phyloP scores from a whole-genome alignment of 2,113 vertebrate genomes.

The Lepisosteus osseus region DNA sequence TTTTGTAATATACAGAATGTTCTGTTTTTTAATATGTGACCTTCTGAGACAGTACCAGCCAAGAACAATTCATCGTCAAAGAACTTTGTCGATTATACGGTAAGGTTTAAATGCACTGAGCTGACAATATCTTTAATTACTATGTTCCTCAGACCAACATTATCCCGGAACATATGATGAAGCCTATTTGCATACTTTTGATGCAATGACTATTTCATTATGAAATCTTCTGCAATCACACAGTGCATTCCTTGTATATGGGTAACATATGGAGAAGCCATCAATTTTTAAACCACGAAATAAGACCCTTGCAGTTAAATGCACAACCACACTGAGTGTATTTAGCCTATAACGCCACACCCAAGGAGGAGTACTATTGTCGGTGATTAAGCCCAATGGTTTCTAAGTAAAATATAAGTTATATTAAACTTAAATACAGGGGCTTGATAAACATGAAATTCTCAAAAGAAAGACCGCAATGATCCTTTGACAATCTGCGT shows the following conservation, averaged over 20 bases:
- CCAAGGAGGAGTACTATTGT: slow-evolving; percentile 71
- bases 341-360: slow-evolving; percentile 59
- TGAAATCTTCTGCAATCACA: slow-evolving; percentile 69
- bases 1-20: too few species aligned
- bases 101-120: background rate
- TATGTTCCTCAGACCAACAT: background rate
- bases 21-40: too few species aligned
- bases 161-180: slow-evolving; percentile 21
- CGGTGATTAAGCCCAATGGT: slow-evolving; percentile 71
- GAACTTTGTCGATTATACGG: background rate
- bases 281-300: slow-evolving; percentile 75
- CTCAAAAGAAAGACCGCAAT: slow-evolving; percentile 62
- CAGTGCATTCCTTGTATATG: slow-evolving; percentile 70
- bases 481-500: slow-evolving; percentile 65
- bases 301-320: slow-evolving; percentile 73
- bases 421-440: slow-evolving; percentile 85
- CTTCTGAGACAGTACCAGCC: too few species aligned
- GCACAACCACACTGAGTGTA: slow-evolving; percentile 65
- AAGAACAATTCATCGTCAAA: background rate
- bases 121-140: background rate
- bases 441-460: slow-evolving; percentile 77
- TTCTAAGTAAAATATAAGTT: slow-evolving; percentile 78
- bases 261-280: slow-evolving; percentile 64
- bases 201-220: slow-evolving; percentile 72
- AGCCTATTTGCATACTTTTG: slow-evolving; percentile 56